Evolutionary conservation across 2,888 invertebrate species (phyloP), one percentile per base, ranked within the genome.

Genomic region (Agonopterix subpropinquella): DNA sequence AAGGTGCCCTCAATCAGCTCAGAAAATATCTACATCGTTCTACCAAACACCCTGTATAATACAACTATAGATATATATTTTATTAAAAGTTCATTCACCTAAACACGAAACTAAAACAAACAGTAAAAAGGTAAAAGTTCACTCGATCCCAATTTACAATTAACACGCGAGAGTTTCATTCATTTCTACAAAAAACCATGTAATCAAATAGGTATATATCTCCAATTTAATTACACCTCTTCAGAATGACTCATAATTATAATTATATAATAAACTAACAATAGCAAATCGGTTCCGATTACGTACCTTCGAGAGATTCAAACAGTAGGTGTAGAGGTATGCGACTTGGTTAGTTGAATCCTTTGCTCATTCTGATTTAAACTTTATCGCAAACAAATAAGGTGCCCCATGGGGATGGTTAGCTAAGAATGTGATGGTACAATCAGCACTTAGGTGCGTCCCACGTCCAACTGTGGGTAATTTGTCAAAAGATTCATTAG

Each of bases 401-500:
- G 28, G 28, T 28, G 28, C 28, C 28, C 28, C 28, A 5, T 1
- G 5, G 28, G 7, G 28, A 28, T 28, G 7, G 28, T 28, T 9
- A 28, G 28, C 5, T 28, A 28, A 28, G 28, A 28, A 28, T 28
- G 5, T 8, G 47, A 39, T 8, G 45, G 54, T 45, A 42, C 18
- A 10, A 45, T 48, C 36, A 44, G 47, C 35, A 46, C 44, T 51
- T 10, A 9, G n/a, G 44, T 10, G 7, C 45, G 11, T 47, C 52
- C 48, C 49, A 50, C 52, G 52, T 43, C 41, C 28, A 10, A 37
- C 13, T 47, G 28, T 43, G 10, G 10, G 45, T 41, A 46, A 52
- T 49, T 49, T 49, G 43, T 46, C 49, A 46, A 43, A 46, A 49
- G 28, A 7, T 49, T 49, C 43, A 49, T 49, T 49, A 49, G 46